Evolutionary conservation across 35 echinoderm and acorn worm species (phyloP).

Genomic region (Apostichopus californicus): DNA sequence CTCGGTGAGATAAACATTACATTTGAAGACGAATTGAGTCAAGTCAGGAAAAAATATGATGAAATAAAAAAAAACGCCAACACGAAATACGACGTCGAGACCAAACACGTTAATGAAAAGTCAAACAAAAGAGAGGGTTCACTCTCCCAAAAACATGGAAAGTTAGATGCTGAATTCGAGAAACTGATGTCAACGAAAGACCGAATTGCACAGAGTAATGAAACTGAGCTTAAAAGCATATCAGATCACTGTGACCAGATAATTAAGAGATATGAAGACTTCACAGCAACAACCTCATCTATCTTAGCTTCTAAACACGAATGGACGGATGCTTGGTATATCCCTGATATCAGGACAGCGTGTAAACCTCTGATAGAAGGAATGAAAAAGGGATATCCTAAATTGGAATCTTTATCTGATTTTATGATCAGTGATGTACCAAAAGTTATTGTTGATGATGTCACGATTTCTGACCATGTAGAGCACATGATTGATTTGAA

Average conservation of each 20-base stretch:
- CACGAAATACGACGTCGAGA: background rate
- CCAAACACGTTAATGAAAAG: background rate
- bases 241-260: background rate
- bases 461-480: background rate
- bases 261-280: background rate
- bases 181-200: background rate
- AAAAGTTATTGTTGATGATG: background rate
- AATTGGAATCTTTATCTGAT: background rate
- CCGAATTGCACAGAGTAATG: background rate
- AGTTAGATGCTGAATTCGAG: background rate
- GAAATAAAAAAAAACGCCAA: background rate
- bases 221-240: background rate
- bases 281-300: background rate
- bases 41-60: background rate
- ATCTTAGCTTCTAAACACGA: background rate
- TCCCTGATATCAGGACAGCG: background rate
- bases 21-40: background rate
- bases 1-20: background rate
- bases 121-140: background rate
- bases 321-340: background rate
- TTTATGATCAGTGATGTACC: background rate
- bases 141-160: background rate
- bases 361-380: background rate
- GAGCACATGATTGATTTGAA: background rate
- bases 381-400: background rate